These are phyloP conservation scores for Bettongia penicillata DNA, from an alignment of 2,113 vertebrate genomes.

Conservation along the genomic window DNA sequence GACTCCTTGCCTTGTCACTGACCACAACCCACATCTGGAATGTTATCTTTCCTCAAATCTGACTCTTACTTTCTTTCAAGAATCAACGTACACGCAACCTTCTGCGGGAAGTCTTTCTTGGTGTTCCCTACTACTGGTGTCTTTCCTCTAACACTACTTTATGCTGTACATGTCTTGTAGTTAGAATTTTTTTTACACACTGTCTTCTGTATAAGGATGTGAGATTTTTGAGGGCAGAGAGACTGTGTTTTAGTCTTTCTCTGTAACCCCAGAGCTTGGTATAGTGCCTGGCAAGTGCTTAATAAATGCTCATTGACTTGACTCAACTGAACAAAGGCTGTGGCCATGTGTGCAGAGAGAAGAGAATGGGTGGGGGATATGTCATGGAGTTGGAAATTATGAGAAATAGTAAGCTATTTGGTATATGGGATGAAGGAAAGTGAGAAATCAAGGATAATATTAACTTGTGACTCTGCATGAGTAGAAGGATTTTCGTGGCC, in stretches of 20 bases:
- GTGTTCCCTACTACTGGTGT: not conserved
- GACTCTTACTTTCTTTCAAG: not conserved
- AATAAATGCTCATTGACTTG: not conserved
- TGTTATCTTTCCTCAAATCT: not conserved
- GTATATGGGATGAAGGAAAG: not conserved
- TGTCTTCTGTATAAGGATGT: not conserved
- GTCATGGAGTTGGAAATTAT: not conserved
- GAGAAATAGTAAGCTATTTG: not conserved
- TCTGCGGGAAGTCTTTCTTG: not conserved
- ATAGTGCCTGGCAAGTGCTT: not conserved
- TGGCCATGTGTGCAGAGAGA: not conserved
- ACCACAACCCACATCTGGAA: not conserved
- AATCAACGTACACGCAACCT: not conserved
- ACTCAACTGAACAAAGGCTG: not conserved
- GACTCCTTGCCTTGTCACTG: not conserved
- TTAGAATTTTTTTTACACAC: not conserved
- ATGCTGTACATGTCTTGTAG: not conserved
- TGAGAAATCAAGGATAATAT: not conserved
- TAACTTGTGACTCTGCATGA: not conserved
- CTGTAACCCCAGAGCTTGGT: not conserved
- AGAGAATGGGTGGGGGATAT: not conserved
- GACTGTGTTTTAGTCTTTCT: not conserved
- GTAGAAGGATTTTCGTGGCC: not conserved
- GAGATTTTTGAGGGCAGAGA: not conserved
- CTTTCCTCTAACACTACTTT: not conserved